These are phyloP conservation scores for Gastrophysa polygoni DNA, from an alignment of 2,888 invertebrate genomes.

Conservation along the genomic window DNA sequence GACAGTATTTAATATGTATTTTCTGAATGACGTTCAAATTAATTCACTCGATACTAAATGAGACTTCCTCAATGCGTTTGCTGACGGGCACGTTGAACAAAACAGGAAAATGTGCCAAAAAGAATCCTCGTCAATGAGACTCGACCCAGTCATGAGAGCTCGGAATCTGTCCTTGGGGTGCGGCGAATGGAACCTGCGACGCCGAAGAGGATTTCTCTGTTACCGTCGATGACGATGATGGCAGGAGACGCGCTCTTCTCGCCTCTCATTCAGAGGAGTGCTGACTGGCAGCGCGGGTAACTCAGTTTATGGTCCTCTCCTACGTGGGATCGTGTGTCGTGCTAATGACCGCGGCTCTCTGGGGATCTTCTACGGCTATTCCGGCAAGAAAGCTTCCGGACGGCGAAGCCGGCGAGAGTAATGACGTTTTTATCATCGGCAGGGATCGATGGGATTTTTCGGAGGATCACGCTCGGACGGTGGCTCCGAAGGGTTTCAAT, in stretches of 20 bases:
- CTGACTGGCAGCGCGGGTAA: constrained; percentile 57
- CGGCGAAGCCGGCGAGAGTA: constrained; percentile 20
- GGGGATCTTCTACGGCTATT: constrained; percentile 44
- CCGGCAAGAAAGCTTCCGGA: constrained; percentile 27
- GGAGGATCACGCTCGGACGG: too few species aligned
- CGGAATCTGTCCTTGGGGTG: constrained; percentile 5
- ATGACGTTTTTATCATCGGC: constrained; percentile 25
- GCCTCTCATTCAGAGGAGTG: constrained; percentile 44
- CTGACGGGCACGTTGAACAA: too few species aligned
- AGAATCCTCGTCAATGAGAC: too few species aligned
- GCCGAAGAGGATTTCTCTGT: constrained; percentile 29
- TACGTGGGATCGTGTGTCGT: constrained; percentile 55
- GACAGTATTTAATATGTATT: too few species aligned
- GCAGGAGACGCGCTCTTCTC: constrained; percentile 24
- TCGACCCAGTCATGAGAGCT: not conserved
- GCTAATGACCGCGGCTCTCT: constrained; percentile 55
- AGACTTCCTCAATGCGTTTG: too few species aligned
- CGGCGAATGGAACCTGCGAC: constrained; percentile 18
- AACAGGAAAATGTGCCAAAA: too few species aligned
- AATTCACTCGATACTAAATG: too few species aligned
- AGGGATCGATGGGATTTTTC: not conserved
- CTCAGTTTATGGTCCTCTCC: constrained; percentile 50
- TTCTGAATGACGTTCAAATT: too few species aligned
- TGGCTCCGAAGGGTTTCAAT: too few species aligned
- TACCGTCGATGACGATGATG: constrained; percentile 33